Evolutionary conservation across 2,888 invertebrate genomes (phyloP), one percentile per base, ranked within the genome.

Genomic region (Drosophila hamatofila): DNA sequence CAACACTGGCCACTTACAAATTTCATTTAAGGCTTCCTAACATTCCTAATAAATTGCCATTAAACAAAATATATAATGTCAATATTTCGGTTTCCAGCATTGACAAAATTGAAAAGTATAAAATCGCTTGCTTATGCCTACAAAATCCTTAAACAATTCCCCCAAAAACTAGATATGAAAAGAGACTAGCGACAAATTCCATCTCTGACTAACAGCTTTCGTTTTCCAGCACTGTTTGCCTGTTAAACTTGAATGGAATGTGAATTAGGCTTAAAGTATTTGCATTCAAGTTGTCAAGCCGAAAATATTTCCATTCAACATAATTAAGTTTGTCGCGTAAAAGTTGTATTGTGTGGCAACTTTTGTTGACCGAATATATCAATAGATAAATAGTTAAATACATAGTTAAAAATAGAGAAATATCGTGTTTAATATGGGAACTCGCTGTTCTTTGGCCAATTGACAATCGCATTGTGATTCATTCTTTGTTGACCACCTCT

Each of bases 391-490:
- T 48, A 2, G n/a, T 25, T 9, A 42, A 21, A 42, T 23, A 25
- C 8, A 9, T 30, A 27, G 25, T 6, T 2, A 27, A 11, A 35
- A 48, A 48, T 48, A 7, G 27, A 48, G 2, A 48, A 27, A 33
- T 44, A 57, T 57, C n/a, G 44, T 25, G 33, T 33, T n/a, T 23
- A 35, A 44, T 46, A 14, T 61, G 72, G 42, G 57, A 73, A 61
- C 35, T 30, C 21, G 12, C 23, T 33, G 42, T 52, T 35, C 14
- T 48, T 37, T 51, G 30, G 56, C 49, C 68, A 23, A 33, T 49
- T 2, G 35, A 57, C 49, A 57, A 68, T 44, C 4, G 16, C 27
- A 44, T 67, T 66, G 41, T 65, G 25, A 21, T 30, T n/a, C 33
- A 21, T 41, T n/a, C 27, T 6, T 16, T 35, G 14, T 14, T 14